Conservation (phyloP, 2,113 vertebrate genomes). For the Cacatua alba region DNA sequence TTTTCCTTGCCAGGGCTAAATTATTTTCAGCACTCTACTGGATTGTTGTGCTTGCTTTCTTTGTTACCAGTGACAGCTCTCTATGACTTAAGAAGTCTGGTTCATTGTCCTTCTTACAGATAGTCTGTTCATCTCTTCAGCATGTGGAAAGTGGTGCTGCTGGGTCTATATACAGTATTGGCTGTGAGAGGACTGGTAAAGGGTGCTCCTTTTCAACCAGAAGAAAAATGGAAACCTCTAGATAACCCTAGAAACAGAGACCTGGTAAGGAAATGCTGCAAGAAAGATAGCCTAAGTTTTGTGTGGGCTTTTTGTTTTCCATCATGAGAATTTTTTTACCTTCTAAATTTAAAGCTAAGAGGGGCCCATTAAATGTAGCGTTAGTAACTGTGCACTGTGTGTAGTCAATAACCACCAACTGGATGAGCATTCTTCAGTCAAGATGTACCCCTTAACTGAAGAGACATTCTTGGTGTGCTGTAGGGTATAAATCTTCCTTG, state of each 20-base stretch:
- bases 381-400: background rate
- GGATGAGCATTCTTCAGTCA: background rate
- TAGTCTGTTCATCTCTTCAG: background rate
- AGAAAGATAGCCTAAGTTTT: background rate
- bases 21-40: background rate
- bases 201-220: constrained; percentile 33
- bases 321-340: background rate
- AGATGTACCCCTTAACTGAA: background rate
- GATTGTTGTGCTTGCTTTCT: background rate
- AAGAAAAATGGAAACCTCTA: constrained; percentile 75
- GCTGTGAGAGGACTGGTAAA: constrained; percentile 9
- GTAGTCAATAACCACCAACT: background rate
- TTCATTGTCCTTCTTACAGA: background rate
- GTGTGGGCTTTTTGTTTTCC: background rate
- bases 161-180: constrained; percentile 38
- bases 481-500: background rate
- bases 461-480: background rate
- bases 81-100: background rate
- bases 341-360: background rate
- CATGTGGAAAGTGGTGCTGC: constrained; percentile 57
- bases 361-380: background rate
- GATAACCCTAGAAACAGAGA: constrained; percentile 76
- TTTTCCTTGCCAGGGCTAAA: background rate
- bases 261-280: constrained; percentile 66
- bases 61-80: background rate